Conservation (phyloP, 2,888 invertebrate genomes). For the Clivina fossor region DNA sequence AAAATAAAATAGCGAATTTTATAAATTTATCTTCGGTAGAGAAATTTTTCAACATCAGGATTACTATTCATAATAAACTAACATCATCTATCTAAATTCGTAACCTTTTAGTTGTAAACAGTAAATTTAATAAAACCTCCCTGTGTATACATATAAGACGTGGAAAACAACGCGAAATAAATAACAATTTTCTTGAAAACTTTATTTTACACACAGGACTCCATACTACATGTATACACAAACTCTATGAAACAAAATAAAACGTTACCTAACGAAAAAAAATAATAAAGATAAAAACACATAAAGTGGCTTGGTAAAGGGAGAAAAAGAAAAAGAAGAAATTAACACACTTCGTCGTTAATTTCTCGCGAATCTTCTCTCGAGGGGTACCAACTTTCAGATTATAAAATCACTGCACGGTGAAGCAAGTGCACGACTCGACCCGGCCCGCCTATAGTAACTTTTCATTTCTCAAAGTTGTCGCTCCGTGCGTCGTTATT, state of each 20-base stretch:
- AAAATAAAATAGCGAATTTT: no score
- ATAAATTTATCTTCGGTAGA: no score
- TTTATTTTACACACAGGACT: no score
- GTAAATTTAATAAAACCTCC: no score
- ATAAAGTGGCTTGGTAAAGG: neutral
- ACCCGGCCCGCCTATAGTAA: no score
- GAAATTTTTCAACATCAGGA: no score
- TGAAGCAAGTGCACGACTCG: neutral
- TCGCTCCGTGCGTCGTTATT: conserved; percentile 7
- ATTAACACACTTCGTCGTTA: conserved; percentile 6
- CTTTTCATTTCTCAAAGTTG: conserved; percentile 19
- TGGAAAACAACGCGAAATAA: no score
- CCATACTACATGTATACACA: no score
- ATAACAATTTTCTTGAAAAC: neutral
- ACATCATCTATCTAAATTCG: no score
- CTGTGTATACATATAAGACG: no score
- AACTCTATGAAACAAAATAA: neutral
- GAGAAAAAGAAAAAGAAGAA: neutral
- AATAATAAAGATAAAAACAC: neutral
- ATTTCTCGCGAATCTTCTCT: conserved; percentile 18
- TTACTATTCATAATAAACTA: no score
- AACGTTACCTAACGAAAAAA: neutral
- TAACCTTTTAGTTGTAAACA: no score
- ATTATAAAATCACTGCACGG: conserved; percentile 22
- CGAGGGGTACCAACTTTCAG: conserved; percentile 13